Percentiles rank a stretch among this genome's conserved stretches.
Conservation (phyloP, 2,797 vertebrate genomes). For the Masticophis lateralis region DNA sequence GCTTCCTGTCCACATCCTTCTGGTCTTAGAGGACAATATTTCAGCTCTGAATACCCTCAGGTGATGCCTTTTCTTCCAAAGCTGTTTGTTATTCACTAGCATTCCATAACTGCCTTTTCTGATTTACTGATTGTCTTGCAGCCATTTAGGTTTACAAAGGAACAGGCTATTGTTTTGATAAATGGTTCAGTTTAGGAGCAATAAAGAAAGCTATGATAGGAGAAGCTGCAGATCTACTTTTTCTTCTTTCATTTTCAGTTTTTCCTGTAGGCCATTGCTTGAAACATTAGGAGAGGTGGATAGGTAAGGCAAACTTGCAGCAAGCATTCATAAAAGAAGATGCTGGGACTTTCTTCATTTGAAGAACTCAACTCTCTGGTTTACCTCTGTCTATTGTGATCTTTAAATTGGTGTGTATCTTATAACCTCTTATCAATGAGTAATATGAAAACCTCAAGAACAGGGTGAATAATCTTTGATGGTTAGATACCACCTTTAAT, state of each 20-base stretch:
- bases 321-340: background rate
- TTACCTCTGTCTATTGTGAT: background rate
- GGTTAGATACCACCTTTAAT: background rate
- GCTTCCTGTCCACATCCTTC: background rate
- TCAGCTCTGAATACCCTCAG: background rate
- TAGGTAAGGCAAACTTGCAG: background rate
- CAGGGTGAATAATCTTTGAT: background rate
- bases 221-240: background rate
- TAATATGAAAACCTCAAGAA: background rate
- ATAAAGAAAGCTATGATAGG: constrained; percentile 5
- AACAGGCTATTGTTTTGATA: constrained; percentile 31
- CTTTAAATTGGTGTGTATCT: background rate
- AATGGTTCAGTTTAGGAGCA: constrained; percentile 18
- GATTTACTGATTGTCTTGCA: constrained; percentile 30
- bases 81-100: constrained; percentile 21
- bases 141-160: constrained; percentile 39
- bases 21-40: background rate
- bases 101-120: constrained; percentile 27
- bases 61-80: constrained; percentile 10
- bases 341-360: background rate
- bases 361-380: background rate
- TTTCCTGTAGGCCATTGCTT: background rate
- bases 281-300: background rate
- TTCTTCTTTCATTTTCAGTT: background rate
- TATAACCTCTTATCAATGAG: background rate